Base-by-base conservation (phyloP, 1,140 invertebrate genomes). In the Pissodes strobi region DNA sequence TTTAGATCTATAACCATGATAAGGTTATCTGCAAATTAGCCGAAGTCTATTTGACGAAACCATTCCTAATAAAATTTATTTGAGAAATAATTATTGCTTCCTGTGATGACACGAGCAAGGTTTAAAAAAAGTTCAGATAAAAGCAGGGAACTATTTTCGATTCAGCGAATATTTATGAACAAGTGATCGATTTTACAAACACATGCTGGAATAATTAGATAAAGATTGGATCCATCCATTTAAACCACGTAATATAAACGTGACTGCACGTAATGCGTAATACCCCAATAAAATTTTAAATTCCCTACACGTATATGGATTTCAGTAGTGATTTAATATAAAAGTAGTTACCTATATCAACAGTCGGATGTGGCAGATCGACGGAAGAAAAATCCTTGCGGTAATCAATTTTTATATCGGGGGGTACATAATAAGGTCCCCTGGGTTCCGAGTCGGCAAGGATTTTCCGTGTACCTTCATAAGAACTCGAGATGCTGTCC, bases 401-500 rank as follows among this genome's bases (percentile, higher is more conserved):
- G 27, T 67, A 71, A 63, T 68, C 67, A 52, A 69, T 68, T 64
- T 71, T 73, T 23, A 76, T 70, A 67, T 56, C 69, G 51, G 74
- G 70, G 17, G 71, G 75, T 15, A 76, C 65, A 49, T 74, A 75
- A 55, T 71, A 74, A n/a, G 73, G 72, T 53, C 72, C 71, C 56
- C 64, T 72, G 30, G 71, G 71, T 55, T 79, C 78, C 15, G 77
- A 76, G 65, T 80, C 79, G 6, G 79, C 78, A 17, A 81, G 65
- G 37, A 81, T 81, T 66, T 79, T 78, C 51, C 72, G 70, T 9
- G 79, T 79, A 34, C 75, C 78, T 49, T 80, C 79, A 64, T 81
- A 81, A 38, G 77, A 81, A 67, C 79, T 79, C 55, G 82, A 79
- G 61, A 84, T 83, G 66, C 78, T 83, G 69, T 82, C 79, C 57